These are phyloP conservation scores for Cynopterus brachyotis DNA, from an alignment of 2,113 vertebrate genomes.

Conservation along the genomic window DNA sequence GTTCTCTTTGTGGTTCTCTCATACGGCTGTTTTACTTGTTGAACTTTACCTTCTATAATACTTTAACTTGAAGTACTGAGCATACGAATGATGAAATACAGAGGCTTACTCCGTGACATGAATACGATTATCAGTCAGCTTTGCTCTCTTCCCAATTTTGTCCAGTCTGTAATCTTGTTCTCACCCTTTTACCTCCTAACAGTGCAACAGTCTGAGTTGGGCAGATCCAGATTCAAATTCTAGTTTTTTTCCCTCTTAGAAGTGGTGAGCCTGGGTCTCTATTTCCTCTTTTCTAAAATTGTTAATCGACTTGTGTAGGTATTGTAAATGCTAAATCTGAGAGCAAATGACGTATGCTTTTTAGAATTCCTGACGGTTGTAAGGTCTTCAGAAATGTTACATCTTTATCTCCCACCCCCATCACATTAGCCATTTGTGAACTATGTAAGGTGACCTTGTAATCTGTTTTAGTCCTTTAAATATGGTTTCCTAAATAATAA, in stretches of 20 bases:
- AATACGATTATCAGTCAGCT: not conserved
- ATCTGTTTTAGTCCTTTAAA: conserved; percentile 2
- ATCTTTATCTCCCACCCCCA: not conserved
- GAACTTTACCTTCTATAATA: conserved; percentile 29
- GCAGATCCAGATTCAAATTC: not conserved
- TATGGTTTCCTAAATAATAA: not conserved
- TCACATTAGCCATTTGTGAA: not conserved
- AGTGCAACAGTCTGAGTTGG: rapidly evolving
- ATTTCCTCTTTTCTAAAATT: conserved; percentile 3
- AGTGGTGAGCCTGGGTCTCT: not conserved
- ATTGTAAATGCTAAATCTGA: not conserved
- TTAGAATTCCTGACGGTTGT: not conserved
- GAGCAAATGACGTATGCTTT: not conserved
- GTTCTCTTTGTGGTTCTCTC: not conserved
- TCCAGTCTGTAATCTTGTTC: not conserved
- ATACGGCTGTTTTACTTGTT: not conserved
- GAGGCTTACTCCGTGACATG: not conserved
- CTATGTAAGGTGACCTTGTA: not conserved
- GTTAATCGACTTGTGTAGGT: not conserved
- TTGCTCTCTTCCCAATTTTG: not conserved
- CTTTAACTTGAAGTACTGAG: not conserved
- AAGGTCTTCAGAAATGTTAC: not conserved
- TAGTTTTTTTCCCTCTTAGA: not conserved
- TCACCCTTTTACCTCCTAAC: not conserved
- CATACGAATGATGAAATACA: not conserved